Percentiles rank a stretch among this genome's conserved stretches.
Evolutionary conservation across 2,797 vertebrate genomes (phyloP).

Genomic region (Mus minutoides): DNA sequence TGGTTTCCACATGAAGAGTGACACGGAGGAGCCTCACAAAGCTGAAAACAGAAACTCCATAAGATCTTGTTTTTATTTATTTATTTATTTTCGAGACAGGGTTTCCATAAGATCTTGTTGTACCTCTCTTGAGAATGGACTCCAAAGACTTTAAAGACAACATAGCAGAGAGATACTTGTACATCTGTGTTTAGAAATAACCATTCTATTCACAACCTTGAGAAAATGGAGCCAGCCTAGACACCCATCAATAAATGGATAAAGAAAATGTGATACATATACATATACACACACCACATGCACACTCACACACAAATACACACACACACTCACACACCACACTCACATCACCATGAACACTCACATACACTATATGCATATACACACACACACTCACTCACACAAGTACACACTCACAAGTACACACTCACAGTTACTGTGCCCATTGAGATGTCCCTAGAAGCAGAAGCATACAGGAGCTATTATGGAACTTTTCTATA

Average conservation of each 20-base stretch:
- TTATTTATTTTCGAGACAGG: too few relatives aligned
- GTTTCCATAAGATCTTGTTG: background rate
- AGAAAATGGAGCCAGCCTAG: background rate
- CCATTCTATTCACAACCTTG: background rate
- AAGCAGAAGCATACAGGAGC: background rate
- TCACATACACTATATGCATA: background rate
- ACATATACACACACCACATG: background rate
- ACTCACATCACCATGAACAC: too few relatives aligned
- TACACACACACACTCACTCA: too few relatives aligned
- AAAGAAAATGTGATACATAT: background rate
- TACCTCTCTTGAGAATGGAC: background rate
- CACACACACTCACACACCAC: background rate
- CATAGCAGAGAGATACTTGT: background rate
- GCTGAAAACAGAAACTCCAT: background rate
- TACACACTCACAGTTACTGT: background rate
- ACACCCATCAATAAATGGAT: background rate
- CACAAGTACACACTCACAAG: background rate
- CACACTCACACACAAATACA: background rate
- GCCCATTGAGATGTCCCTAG: background rate
- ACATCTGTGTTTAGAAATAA: background rate
- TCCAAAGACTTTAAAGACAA: background rate
- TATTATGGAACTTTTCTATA: background rate
- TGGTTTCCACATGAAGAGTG: background rate
- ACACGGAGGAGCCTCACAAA: too few relatives aligned
- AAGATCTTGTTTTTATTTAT: too few relatives aligned